phyloP scores from a whole-genome alignment of 2,797 vertebrate genomes.

The Takifugu rubripes region DNA sequence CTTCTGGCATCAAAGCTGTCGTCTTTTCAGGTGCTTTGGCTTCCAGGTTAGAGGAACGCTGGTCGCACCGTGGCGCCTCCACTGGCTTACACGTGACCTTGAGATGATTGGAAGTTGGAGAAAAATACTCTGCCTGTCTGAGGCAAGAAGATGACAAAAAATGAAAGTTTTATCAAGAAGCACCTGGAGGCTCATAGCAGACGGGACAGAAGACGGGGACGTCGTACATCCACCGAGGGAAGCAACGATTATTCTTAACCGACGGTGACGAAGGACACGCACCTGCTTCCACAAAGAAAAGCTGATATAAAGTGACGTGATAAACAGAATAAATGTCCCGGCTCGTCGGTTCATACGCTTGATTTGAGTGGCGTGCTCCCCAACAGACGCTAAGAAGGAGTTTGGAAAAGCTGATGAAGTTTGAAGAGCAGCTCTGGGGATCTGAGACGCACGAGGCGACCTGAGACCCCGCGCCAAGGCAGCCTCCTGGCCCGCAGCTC shows the following conservation, averaged over 20 bases:
- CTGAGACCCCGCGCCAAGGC: constrained; percentile 30
- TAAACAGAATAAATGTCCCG: no score
- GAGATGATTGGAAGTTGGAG: constrained; percentile 73
- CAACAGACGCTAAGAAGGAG: constrained; percentile 18
- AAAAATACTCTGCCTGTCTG: constrained; percentile 50
- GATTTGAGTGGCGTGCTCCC: no score
- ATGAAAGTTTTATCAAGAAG: constrained; percentile 61
- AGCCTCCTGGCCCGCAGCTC: constrained; percentile 47
- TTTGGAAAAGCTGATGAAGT: no score
- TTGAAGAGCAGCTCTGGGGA: no score
- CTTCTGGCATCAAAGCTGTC: constrained; percentile 23
- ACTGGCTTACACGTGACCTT: constrained; percentile 67
- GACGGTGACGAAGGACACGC: constrained; percentile 17
- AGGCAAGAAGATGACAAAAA: constrained; percentile 60
- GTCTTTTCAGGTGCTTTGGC: constrained; percentile 55
- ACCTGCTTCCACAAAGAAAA: background rate
- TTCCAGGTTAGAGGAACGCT: constrained; percentile 58
- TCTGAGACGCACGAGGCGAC: constrained; percentile 64
- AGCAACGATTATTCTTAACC: constrained; percentile 26
- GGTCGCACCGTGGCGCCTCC: constrained; percentile 54
- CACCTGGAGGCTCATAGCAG: constrained; percentile 31
- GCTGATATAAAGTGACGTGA: background rate
- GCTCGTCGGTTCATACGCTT: no score
- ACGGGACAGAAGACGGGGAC: constrained; percentile 16
- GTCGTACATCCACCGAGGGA: constrained; percentile 14